Evolutionary conservation across 2,113 vertebrate genomes (phyloP).

Genomic region (Daphoenositta chrysoptera): DNA sequence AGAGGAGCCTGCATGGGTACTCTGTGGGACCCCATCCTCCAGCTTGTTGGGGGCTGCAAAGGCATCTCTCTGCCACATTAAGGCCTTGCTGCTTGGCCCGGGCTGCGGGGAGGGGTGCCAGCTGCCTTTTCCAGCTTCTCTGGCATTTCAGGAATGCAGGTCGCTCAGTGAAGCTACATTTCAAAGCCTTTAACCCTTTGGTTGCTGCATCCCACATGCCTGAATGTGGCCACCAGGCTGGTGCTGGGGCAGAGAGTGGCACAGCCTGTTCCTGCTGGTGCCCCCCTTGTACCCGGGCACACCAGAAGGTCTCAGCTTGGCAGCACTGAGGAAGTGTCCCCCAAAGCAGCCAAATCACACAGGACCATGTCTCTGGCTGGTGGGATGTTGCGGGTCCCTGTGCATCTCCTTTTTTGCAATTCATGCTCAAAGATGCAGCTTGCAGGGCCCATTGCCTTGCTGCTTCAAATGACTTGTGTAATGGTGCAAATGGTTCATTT

Average conservation of each 20-base stretch:
- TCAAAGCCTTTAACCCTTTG: constrained; percentile 12
- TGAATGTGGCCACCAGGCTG: neutral
- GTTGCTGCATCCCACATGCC: neutral
- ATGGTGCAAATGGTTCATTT: neutral
- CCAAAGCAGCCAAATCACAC: neutral
- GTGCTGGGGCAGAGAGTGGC: neutral
- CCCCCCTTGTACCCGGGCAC: rapidly evolving
- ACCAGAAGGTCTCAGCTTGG: neutral
- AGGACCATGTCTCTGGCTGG: neutral
- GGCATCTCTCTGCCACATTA: neutral
- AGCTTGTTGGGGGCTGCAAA: neutral
- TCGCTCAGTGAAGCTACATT: neutral
- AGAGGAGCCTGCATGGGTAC: neutral
- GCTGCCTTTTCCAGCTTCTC: constrained; percentile 27
- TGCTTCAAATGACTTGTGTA: neutral
- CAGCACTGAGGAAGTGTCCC: neutral
- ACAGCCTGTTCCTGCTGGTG: too few species aligned
- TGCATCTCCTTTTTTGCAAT: neutral
- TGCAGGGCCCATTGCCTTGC: neutral
- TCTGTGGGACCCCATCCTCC: neutral
- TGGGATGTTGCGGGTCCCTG: rapidly evolving
- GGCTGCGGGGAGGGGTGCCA: constrained; percentile 5
- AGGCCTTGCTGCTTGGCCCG: neutral
- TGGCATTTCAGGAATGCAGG: constrained; percentile 43
- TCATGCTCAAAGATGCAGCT: neutral